phyloP scores from a whole-genome alignment of 2,113 vertebrate species.

The Cynoglossus semilaevis region DNA sequence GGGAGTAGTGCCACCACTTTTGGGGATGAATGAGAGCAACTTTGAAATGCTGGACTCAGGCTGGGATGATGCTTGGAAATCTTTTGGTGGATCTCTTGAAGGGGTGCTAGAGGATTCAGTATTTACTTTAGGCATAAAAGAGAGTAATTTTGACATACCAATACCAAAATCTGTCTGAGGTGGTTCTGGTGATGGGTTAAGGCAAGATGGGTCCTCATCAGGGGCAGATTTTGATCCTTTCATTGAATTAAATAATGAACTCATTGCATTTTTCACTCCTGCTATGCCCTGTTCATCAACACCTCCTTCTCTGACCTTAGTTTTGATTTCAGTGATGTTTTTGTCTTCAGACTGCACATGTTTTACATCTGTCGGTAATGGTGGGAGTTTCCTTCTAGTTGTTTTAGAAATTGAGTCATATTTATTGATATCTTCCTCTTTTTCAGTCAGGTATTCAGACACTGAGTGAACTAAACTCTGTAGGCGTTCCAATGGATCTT shows the following conservation, averaged over 20 bases:
- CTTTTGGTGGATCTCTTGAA: slow-evolving; percentile 22
- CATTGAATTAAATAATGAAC: slow-evolving; percentile 82
- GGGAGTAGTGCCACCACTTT: slow-evolving; percentile 54
- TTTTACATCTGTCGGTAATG: slow-evolving; percentile 51
- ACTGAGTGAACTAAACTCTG: slow-evolving; percentile 90
- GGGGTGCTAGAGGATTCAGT: slow-evolving; percentile 49
- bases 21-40: slow-evolving; percentile 65
- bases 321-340: slow-evolving; percentile 29
- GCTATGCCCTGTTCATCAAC: slow-evolving; percentile 69
- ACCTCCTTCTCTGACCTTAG: slow-evolving; percentile 59
- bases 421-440: slow-evolving; percentile 92
- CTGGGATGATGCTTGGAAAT: slow-evolving; percentile 41
- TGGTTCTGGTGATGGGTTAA: slow-evolving; percentile 28
- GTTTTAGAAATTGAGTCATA: slow-evolving; percentile 79
- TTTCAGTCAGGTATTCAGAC: slow-evolving; percentile 91
- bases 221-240: slow-evolving; percentile 77
- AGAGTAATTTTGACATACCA: slow-evolving; percentile 74
- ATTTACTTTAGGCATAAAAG: slow-evolving; percentile 65
- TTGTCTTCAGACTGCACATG: slow-evolving; percentile 8
- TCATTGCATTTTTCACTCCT: slow-evolving; percentile 84
- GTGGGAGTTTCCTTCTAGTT: slow-evolving; percentile 64
- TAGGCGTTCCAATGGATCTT: slow-evolving; percentile 85
- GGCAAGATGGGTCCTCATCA: slow-evolving; percentile 50
- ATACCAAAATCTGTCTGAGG: slow-evolving; percentile 69
- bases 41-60: slow-evolving; percentile 64